Percentiles rank a stretch among this genome's conserved stretches.
phyloP scores from a whole-genome alignment of 2,797 vertebrate genomes.

The Euphonia xanthogaster region DNA sequence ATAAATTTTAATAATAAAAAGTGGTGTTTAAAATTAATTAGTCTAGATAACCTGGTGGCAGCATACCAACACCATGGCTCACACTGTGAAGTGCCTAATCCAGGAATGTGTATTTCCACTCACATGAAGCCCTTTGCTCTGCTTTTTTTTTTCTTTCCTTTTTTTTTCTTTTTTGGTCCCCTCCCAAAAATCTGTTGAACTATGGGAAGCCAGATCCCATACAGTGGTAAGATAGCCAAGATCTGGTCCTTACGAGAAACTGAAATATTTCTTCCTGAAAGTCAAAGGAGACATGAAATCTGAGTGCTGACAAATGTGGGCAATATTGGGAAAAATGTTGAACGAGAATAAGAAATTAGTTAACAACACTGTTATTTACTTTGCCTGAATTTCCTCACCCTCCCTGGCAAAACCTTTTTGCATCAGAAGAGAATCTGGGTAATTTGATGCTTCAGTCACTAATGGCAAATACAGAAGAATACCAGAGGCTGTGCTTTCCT shows the following conservation, averaged over 20 bases:
- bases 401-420: not conserved
- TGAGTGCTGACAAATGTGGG: not conserved
- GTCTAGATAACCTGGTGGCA: slow-evolving; percentile 3
- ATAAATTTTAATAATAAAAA: not conserved
- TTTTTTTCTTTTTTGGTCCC: not conserved
- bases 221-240: not conserved
- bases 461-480: not conserved
- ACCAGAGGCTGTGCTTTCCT: not conserved
- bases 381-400: slow-evolving; percentile 14
- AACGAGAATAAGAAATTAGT: not conserved
- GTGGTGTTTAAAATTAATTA: not conserved
- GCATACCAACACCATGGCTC: not conserved
- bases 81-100: not conserved
- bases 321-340: not conserved
- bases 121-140: not conserved
- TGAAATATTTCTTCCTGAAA: slow-evolving; percentile 41
- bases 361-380: slow-evolving; percentile 14
- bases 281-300: slow-evolving; percentile 25
- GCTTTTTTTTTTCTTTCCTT: not conserved
- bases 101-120: slow-evolving; percentile 9
- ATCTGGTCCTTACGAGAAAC: slow-evolving; percentile 4
- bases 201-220: slow-evolving; percentile 20
- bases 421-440: not conserved
- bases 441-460: not conserved
- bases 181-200: not conserved